Evolutionary conservation across 2,888 invertebrate genomes (phyloP), one percentile per base, ranked within the genome.

Genomic region (Hylaea fasciaria): DNA sequence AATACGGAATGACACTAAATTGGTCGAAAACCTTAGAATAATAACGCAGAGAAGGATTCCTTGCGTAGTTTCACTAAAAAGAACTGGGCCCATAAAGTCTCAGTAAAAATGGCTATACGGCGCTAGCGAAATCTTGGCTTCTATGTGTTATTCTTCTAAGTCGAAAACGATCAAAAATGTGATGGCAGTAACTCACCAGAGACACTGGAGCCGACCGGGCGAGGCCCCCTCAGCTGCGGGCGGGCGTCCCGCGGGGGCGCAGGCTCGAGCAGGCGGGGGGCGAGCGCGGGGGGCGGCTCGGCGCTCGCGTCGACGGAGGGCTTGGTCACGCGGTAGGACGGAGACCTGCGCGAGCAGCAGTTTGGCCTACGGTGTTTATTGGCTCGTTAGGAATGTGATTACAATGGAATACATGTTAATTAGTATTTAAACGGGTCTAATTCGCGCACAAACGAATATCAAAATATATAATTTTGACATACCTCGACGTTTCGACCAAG

Each of bases 251-350:
- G 81, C 64, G 87, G 83, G 29, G 89, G 77, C 59, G 81, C 76
- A 5, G 87, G 85, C 65, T 87, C 88, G 28, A 85, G 80, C 63
- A 85, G 81, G 62, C 81, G 80, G 57, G 80, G 80, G 57, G 81
- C 70, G n/a, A 77, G 74, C 61, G 75, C 72, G 3, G 76, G 72
- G 49, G 80, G 78, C 29, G 80, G 81, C 63, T 86, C 86, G 1
- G 84, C 84, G 51, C 76, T 81, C 41, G 86, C 85, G 64, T 87
- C 91, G 70, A 85, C 76, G 7, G 93, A 89, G 45, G 94, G 93
- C 78, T 94, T 90, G 71, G 87, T 85, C 68, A 93, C 91, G 73
- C 94, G 94, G 81, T 94, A 94, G 65, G 94, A 94, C 44, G 94
- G 94, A 43, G 94, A 94, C 86, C 94, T 94, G 89, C 77, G 83